phyloP scores from a whole-genome alignment of 2,113 vertebrate species.

The Willisornis vidua region DNA sequence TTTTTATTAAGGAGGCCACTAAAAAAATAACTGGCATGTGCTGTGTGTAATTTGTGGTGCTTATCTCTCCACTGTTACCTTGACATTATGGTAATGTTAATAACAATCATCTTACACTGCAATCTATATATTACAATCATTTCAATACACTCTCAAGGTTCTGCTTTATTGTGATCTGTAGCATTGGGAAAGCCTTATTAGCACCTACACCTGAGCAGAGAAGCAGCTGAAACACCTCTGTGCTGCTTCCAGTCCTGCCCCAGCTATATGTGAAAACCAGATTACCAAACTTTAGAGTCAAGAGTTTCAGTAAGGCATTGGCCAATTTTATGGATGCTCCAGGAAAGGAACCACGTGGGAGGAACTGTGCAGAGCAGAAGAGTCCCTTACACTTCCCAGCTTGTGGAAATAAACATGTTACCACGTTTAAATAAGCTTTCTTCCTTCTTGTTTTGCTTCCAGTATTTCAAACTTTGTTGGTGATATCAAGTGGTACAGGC shows the following conservation, averaged over 20 bases:
- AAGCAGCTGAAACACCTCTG: not conserved
- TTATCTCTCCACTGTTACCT: not conserved
- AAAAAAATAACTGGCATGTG: not conserved
- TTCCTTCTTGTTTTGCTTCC: not conserved
- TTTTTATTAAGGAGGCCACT: not conserved
- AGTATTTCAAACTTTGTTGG: not conserved
- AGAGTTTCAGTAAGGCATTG: not conserved
- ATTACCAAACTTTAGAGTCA: not conserved
- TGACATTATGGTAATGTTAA: not conserved
- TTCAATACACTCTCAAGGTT: not conserved
- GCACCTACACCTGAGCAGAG: not conserved
- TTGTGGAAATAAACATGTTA: not conserved
- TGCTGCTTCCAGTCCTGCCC: not conserved
- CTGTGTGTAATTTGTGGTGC: not conserved
- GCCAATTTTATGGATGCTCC: not conserved
- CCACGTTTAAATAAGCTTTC: not conserved
- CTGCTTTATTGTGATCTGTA: not conserved
- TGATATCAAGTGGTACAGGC: not conserved
- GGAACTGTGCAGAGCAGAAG: not conserved
- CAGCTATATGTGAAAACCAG: not conserved
- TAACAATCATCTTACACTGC: not conserved
- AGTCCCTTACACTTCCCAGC: not conserved
- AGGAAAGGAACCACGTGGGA: not conserved
- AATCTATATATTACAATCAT: not conserved
- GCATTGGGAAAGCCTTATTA: not conserved